Conservation (phyloP, 2,797 vertebrate species). For the Geotrypetes seraphini region DNA sequence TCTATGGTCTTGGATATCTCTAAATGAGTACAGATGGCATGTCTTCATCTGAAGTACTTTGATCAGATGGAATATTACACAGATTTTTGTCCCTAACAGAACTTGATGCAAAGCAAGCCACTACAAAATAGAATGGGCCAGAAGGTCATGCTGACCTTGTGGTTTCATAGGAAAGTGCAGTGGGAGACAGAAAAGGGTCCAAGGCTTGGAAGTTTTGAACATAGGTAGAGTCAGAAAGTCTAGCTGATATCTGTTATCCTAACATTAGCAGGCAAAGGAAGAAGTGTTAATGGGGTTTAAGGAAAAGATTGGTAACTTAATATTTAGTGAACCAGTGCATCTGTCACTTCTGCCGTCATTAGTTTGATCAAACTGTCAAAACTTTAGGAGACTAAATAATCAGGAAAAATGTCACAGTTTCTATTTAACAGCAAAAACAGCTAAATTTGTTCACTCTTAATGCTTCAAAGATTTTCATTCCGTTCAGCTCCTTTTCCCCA, state of each 20-base stretch:
- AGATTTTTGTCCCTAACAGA: conserved; percentile 57
- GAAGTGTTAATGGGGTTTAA: conserved; percentile 52
- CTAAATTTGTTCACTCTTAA: neutral
- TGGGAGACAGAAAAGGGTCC: conserved; percentile 53
- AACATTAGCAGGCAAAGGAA: conserved; percentile 50
- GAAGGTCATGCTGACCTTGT: conserved; percentile 75
- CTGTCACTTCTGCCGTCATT: conserved; percentile 50
- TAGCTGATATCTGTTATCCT: conserved; percentile 64
- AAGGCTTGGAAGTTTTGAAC: conserved; percentile 64
- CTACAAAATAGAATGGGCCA: conserved; percentile 42
- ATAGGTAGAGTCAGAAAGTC: conserved; percentile 78
- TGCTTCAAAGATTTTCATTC: neutral
- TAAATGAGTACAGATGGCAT: conserved; percentile 61
- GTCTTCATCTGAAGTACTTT: conserved; percentile 48
- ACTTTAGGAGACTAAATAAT: conserved; percentile 43
- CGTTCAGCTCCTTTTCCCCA: neutral
- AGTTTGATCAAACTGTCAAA: conserved; percentile 52
- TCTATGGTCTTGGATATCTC: conserved; percentile 55
- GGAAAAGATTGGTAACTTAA: conserved; percentile 52
- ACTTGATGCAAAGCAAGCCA: conserved; percentile 32
- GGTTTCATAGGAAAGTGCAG: conserved; percentile 66
- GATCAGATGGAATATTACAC: conserved; percentile 63
- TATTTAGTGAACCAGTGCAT: conserved; percentile 46
- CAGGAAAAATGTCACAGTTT: conserved; percentile 32
- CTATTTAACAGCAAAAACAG: conserved; percentile 16